Percentiles rank a stretch among this genome's conserved stretches.
These are phyloP conservation scores for Drosophila nikananu DNA, from an alignment of 1,140 invertebrate species.

Conservation along the genomic window DNA sequence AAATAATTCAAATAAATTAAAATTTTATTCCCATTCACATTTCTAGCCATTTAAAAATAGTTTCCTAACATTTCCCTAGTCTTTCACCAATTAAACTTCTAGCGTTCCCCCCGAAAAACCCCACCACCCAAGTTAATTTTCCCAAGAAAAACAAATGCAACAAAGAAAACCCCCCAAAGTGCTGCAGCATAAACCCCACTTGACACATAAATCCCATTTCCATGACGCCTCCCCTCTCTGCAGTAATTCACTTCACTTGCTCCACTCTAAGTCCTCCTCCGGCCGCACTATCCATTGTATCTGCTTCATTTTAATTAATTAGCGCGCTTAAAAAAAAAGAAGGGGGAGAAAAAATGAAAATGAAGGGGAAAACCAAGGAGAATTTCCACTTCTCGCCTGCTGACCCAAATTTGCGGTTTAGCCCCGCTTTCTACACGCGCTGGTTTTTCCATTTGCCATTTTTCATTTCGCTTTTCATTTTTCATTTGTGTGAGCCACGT, in stretches of 20 bases:
- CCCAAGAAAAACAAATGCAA: not conserved
- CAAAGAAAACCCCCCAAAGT: not conserved
- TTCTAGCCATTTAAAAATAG: not conserved
- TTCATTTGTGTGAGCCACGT: constrained; percentile 44
- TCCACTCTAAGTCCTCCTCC: constrained; percentile 3
- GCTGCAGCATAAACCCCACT: constrained; percentile 25
- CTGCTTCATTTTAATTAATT: constrained; percentile 58
- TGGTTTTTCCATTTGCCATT: constrained; percentile 35
- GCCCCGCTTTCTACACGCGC: constrained; percentile 18
- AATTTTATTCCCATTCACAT: not conserved
- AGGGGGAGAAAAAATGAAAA: not conserved
- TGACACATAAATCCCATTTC: constrained; percentile 47
- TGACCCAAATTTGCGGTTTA: constrained; percentile 71
- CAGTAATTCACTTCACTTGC: constrained; percentile 34
- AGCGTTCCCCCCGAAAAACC: not conserved
- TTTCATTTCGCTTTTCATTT: constrained; percentile 58
- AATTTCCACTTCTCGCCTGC: constrained; percentile 51
- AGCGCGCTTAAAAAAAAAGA: constrained; percentile 37
- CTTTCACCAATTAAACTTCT: not conserved
- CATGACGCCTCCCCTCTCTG: constrained; percentile 1
- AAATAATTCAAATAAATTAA: not conserved
- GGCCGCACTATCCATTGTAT: constrained; percentile 41
- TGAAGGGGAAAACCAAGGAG: not conserved
- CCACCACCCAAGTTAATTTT: not conserved
- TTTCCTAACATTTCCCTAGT: not conserved